Evolutionary conservation across 1,140 invertebrate species (phyloP).

Genomic region (Drosophila orena): DNA sequence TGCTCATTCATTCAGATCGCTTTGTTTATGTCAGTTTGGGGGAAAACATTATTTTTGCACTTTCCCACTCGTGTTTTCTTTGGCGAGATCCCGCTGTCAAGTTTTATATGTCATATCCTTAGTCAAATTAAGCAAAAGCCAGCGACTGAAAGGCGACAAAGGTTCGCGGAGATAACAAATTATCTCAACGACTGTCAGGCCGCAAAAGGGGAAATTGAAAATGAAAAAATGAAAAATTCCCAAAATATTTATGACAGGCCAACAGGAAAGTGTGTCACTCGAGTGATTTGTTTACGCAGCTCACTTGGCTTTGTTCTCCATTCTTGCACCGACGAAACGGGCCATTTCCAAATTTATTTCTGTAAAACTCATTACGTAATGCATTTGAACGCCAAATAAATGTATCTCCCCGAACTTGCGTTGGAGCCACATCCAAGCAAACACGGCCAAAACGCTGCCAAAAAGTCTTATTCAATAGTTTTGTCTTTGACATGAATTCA

Average conservation of each 20-base stretch:
- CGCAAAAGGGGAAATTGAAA: constrained; percentile 47
- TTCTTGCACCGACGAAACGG: constrained; percentile 9
- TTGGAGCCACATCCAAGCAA: constrained; percentile 38
- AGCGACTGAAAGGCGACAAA: constrained; percentile 29
- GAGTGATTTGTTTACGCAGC: constrained; percentile 77
- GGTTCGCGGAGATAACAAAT: constrained; percentile 54
- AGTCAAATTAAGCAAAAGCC: constrained; percentile 70
- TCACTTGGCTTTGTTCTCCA: constrained; percentile 56
- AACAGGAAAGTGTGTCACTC: constrained; percentile 79
- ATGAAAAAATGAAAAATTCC: constrained; percentile 53
- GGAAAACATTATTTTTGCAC: constrained; percentile 13
- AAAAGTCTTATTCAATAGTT: constrained; percentile 82
- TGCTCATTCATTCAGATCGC: constrained; percentile 6
- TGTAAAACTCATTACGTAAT: constrained; percentile 75
- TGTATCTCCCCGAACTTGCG: constrained; percentile 41
- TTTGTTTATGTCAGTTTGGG: background rate
- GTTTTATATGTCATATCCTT: constrained; percentile 64
- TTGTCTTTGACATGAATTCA: constrained; percentile 82
- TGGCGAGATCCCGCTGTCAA: constrained; percentile 68
- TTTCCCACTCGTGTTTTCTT: constrained; percentile 12
- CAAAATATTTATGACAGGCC: constrained; percentile 75
- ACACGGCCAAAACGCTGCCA: constrained; percentile 64
- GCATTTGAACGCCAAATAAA: constrained; percentile 35
- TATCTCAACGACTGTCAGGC: constrained; percentile 59
- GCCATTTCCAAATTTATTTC: constrained; percentile 30